phyloP scores from a whole-genome alignment of 2,113 vertebrate genomes.

The Lagopus muta region DNA sequence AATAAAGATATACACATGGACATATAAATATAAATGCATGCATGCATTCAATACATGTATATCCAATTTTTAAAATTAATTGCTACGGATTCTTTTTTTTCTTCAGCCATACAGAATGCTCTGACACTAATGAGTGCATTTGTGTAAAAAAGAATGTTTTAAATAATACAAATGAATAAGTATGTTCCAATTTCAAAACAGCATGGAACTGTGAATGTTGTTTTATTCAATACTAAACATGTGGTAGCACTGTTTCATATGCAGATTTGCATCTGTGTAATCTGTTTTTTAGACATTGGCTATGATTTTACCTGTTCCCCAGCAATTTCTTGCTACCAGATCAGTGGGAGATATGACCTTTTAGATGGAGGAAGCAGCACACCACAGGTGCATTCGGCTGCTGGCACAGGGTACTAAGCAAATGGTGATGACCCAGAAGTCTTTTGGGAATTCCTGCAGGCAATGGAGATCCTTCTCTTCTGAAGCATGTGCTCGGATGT shows the following conservation, averaged over 20 bases:
- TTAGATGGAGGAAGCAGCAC: neutral
- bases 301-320: neutral
- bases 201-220: neutral
- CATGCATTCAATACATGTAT: neutral
- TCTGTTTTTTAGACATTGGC: neutral
- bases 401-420: neutral
- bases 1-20: neutral
- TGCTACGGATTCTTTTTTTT: neutral
- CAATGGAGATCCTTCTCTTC: neutral
- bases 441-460: neutral
- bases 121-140: neutral
- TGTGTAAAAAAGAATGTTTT: neutral
- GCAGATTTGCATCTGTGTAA: neutral
- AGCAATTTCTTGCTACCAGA: neutral
- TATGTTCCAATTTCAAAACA: neutral
- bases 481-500: neutral
- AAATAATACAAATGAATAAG: neutral
- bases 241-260: neutral
- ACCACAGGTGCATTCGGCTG: neutral
- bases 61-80: neutral
- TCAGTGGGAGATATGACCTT: neutral
- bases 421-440: neutral
- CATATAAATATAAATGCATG: neutral
- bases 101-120: neutral
- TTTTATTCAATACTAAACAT: neutral